Conservation (phyloP, 2,113 vertebrate species). For the Thalassarche chlororhynchos region DNA sequence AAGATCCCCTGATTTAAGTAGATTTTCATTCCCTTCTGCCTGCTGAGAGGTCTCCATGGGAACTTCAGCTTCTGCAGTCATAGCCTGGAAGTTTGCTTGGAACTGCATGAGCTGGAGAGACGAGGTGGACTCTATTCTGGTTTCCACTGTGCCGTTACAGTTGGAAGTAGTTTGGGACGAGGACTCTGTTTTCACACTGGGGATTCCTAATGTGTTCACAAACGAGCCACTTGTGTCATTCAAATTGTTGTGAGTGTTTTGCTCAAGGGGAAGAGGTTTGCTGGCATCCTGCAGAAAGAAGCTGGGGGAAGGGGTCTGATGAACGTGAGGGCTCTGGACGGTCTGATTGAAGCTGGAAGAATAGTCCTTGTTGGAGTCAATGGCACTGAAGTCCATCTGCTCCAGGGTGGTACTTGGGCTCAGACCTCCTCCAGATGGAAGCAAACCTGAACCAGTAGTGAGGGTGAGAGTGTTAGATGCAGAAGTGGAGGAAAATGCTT, state of each 20-base stretch:
- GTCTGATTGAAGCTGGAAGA: slow-evolving; percentile 87
- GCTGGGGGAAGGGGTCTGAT: slow-evolving; percentile 94
- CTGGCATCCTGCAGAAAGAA: slow-evolving; percentile 96
- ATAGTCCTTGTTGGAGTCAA: slow-evolving; percentile 97
- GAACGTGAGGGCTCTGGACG: slow-evolving; percentile 90
- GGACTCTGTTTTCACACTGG: slow-evolving; percentile 90
- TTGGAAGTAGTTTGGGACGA: slow-evolving; percentile 84
- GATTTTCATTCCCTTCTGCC: slow-evolving; percentile 82
- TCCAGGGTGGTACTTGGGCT: slow-evolving; percentile 98
- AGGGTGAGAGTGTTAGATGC: slow-evolving; percentile 85
- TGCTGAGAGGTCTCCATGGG: slow-evolving; percentile 83
- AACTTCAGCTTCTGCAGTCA: slow-evolving; percentile 85
- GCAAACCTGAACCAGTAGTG: slow-evolving; percentile 85
- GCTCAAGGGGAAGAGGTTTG: slow-evolving; percentile 81
- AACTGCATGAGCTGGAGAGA: slow-evolving; percentile 97
- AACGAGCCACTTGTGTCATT: slow-evolving; percentile 76
- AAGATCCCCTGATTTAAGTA: slow-evolving; percentile 92
- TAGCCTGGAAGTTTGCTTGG: slow-evolving; percentile 89
- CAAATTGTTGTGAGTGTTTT: slow-evolving; percentile 77
- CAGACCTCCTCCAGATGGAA: slow-evolving; percentile 94
- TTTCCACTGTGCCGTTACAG: slow-evolving; percentile 89
- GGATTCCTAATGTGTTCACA: slow-evolving; percentile 71
- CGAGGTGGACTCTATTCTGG: slow-evolving; percentile 79
- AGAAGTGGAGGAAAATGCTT: slow-evolving; percentile 85
- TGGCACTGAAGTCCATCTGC: slow-evolving; percentile 99